Conservation (phyloP, 2,797 vertebrate species). For the Melanogrammus aeglefinus region DNA sequence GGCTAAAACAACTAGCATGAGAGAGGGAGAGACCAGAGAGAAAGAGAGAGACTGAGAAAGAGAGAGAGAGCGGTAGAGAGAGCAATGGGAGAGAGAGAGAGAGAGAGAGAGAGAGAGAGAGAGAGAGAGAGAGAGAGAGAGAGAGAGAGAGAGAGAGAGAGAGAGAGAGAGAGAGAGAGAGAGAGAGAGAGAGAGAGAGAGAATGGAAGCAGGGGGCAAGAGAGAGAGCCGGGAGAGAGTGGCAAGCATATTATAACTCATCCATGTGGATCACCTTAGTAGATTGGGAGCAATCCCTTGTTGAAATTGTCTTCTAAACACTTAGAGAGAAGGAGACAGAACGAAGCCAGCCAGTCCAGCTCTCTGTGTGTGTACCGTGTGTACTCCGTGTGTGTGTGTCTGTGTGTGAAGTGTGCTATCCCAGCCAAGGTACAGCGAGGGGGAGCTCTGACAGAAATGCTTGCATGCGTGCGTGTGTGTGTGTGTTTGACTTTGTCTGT, state of each 20-base stretch:
- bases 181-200: constrained; percentile 28
- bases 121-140: constrained; percentile 35
- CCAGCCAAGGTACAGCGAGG: constrained; percentile 29
- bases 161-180: constrained; percentile 30
- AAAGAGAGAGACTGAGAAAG: constrained; percentile 45
- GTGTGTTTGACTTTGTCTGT: constrained; percentile 20
- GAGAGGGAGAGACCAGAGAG: constrained; percentile 60
- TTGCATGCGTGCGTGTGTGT: constrained; percentile 49
- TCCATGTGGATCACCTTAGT: constrained; percentile 78
- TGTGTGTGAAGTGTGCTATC: neutral
- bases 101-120: constrained; percentile 55
- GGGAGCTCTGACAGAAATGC: constrained; percentile 63
- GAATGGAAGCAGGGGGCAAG: constrained; percentile 55
- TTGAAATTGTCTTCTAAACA: constrained; percentile 80
- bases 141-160: constrained; percentile 42
- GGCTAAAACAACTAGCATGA: constrained; percentile 79
- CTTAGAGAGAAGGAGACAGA: constrained; percentile 72
- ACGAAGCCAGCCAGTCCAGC: constrained; percentile 69
- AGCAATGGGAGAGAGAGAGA: constrained; percentile 43
- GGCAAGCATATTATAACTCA: constrained; percentile 83
- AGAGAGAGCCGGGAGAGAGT: constrained; percentile 70
- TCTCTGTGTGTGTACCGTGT: constrained; percentile 49
- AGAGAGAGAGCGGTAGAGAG: constrained; percentile 37
- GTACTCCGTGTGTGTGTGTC: constrained; percentile 51
- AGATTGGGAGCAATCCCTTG: constrained; percentile 77